Evolutionary conservation across 2,113 vertebrate genomes (phyloP), one percentile per base, ranked within the genome.

Genomic region (Cavia aperea): DNA sequence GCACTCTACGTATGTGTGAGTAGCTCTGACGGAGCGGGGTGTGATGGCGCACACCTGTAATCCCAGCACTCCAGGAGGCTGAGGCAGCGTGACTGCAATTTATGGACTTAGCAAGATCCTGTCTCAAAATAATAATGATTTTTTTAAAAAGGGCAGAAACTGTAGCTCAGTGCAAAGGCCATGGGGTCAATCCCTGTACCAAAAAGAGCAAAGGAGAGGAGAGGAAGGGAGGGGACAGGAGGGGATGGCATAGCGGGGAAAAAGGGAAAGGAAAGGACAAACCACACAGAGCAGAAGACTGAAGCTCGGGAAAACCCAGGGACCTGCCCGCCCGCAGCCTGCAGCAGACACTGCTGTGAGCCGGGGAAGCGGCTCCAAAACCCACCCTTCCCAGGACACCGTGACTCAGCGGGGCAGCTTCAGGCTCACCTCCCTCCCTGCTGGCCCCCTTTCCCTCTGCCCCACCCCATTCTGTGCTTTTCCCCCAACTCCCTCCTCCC

Each of bases 1-100:
- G 7, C 0, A 0, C 49, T 1, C 18, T 33, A 7, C 93, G 39
- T 1, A 0, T 33, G 26, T 2, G 0, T 33, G 51, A n/a, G 43
- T 19, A 66, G 49, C 24, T 79, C 2, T 39, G 7, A n/a, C 39
- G 62, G 39, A 4, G 14, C 4, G 13, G 3, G 12, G 6, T 3
- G 16, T 9, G 24, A 11, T 9, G 36, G 6, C 2, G 4, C 24
- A 31, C 7, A 0, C 46, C 26, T 7, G 26, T 51, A 49, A 77
- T 51, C 46, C 73, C 73, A 31, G 46, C 26, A 16, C 46, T 39
- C 19, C 70, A 12, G 70, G n/a, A 72, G 19, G 70, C n/a, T 72
- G 70, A 72, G n/a, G 70, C n/a, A 72, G 70, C 15, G 29, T 4
- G 73, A 77, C 16, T 77, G 6, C 73, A 46, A 26, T 2, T 75